phyloP scores from a whole-genome alignment of 2,113 vertebrate genomes.

The Oxyura jamaicensis region DNA sequence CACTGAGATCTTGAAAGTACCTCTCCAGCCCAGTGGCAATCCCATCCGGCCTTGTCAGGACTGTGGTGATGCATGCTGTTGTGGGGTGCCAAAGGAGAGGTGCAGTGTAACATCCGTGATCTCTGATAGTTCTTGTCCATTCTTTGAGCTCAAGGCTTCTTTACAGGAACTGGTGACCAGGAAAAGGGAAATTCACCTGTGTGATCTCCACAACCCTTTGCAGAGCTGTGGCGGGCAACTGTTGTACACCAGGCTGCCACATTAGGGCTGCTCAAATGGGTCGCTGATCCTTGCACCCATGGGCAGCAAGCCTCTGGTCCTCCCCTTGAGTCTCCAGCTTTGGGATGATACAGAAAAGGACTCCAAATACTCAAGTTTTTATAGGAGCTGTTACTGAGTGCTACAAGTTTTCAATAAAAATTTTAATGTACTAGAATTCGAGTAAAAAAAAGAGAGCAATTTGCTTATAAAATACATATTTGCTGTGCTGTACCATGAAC shows the following conservation, averaged over 20 bases:
- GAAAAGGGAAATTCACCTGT: neutral
- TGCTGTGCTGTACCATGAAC: neutral
- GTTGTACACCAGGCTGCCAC: neutral
- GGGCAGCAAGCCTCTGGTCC: neutral
- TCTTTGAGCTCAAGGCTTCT: neutral
- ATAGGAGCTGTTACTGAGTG: conserved; percentile 11
- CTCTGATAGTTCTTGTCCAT: neutral
- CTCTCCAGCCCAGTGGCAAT: neutral
- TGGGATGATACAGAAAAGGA: neutral
- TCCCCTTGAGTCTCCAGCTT: neutral
- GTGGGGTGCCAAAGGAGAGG: neutral
- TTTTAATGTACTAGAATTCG: conserved; percentile 28
- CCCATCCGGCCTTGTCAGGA: neutral
- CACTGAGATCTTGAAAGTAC: neutral
- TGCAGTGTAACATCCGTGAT: neutral
- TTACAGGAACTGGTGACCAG: neutral
- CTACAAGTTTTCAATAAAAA: conserved; percentile 31
- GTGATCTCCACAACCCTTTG: neutral
- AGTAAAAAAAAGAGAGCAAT: conserved; percentile 17
- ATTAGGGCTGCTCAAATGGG: neutral
- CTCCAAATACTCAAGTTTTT: conserved; percentile 7
- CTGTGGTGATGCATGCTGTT: neutral
- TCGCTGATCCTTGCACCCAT: no score
- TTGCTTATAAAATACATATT: conserved; percentile 46
- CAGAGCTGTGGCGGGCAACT: rapidly evolving